phyloP scores from a whole-genome alignment of 2,888 invertebrate species.

The Dioctria rufipes region DNA sequence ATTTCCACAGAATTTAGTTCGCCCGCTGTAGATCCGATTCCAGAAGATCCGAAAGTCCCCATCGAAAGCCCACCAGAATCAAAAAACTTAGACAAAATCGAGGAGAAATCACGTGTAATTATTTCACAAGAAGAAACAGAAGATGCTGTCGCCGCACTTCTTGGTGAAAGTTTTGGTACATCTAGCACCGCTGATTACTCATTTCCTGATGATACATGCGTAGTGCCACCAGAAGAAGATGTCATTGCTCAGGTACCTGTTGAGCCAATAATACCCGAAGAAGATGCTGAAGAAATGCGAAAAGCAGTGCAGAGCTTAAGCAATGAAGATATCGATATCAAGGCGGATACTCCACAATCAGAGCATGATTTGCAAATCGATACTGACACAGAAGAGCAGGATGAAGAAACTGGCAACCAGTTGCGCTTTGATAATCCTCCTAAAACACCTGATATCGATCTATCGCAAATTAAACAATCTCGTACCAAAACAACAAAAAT shows the following conservation, averaged over 20 bases:
- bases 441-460: conserved; percentile 72
- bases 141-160: conserved; percentile 89
- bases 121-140: conserved; percentile 95
- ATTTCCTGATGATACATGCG: conserved; percentile 62
- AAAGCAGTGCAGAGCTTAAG: conserved; percentile 88
- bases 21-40: conserved; percentile 68
- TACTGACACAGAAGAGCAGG: conserved; percentile 86
- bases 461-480: conserved; percentile 66
- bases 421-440: conserved; percentile 71
- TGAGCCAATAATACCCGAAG: conserved; percentile 74
- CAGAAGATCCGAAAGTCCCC: conserved; percentile 69
- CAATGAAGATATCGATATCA: conserved; percentile 80
- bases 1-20: conserved; percentile 77
- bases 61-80: conserved; percentile 70
- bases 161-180: conserved; percentile 89
- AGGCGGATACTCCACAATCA: conserved; percentile 89
- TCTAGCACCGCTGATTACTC: conserved; percentile 74
- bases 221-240: conserved; percentile 70
- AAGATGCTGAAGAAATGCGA: conserved; percentile 87
- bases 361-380: conserved; percentile 88
- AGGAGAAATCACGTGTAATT: conserved; percentile 85
- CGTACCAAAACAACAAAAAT: conserved; percentile 39
- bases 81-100: conserved; percentile 74
- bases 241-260: conserved; percentile 72
- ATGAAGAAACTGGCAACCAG: conserved; percentile 73